These are phyloP conservation scores for Arothron firmamentum DNA, from an alignment of 2,113 vertebrate genomes.

Conservation along the genomic window DNA sequence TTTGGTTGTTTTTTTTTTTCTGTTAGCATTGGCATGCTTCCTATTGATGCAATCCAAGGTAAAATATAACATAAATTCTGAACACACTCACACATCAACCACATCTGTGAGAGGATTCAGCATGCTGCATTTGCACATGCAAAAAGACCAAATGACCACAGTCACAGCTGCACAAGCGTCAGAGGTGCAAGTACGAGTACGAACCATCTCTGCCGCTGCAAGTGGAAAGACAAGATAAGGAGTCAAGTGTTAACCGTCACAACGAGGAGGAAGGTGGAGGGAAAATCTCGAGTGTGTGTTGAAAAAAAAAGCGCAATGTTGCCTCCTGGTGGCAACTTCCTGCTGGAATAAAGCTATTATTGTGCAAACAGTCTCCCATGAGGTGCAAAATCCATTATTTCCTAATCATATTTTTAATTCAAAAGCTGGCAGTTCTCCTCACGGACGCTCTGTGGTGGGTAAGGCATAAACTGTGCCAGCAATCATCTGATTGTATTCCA, in stretches of 20 bases:
- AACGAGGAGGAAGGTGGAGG: constrained; percentile 1
- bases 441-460: neutral
- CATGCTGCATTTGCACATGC: constrained; percentile 11
- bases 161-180: neutral
- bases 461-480: neutral
- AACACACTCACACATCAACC: too few relatives aligned
- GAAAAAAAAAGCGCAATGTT: neutral
- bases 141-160: neutral
- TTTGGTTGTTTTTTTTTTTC: neutral
- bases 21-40: constrained; percentile 8
- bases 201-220: constrained; percentile 97
- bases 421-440: neutral
- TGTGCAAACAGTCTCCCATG: neutral
- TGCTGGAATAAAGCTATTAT: neutral
- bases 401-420: neutral
- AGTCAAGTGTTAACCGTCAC: constrained; percentile 49
- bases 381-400: neutral
- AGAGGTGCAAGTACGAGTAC: constrained; percentile 70
- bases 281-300: neutral
- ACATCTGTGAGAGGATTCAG: neutral
- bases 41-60: neutral
- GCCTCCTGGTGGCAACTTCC: constrained; percentile 42
- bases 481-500: neutral
- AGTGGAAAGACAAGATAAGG: constrained; percentile 64
- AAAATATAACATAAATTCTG: too few relatives aligned